Evolutionary conservation across 2,797 vertebrate species (phyloP), one percentile per base, ranked within the genome.

Genomic region (Malurus splendens): DNA sequence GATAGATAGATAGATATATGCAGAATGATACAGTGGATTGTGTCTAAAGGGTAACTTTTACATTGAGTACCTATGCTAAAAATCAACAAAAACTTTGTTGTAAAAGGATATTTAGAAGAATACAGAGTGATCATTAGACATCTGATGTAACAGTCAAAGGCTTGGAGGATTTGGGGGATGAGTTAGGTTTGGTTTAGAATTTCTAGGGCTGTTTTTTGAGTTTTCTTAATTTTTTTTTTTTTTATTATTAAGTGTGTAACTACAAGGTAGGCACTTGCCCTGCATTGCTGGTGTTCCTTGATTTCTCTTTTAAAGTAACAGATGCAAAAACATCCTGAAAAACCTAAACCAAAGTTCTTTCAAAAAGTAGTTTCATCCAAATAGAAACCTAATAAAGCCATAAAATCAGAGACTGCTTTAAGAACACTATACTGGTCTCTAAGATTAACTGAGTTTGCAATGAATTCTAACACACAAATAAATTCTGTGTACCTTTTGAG

Each of bases 311-410:
- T n/a, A 47, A 89, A 82, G 23, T 50, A 38, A 67, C 5, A 56
- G 42, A 86, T 18, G 10, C 14, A 87, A 80, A 94, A 82, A 19
- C 39, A 71, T 36, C 36, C 45, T 62, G 57, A 65, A 87, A 93
- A 90, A 73, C 16, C 44, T 86, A 75, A 73, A 78, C 14, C n/a
- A 45, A 75, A 81, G 28, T 39, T 68, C 22, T 86, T 68, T 23
- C 23, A 9, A 79, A 91, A 92, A 90, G 67, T 5, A 30, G 30
- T 52, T 90, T 74, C n/a, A 87, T 67, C 44, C 62, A 78, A 84
- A 72, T 5, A 66, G 41, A 92, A 87, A 89, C 33, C 33, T 87
- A 92, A 90, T 59, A 72, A 89, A 92, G 70, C 48, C 59, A 78
- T 61, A 87, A 85, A 77, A 74, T 73, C 59, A 85, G 78, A 77